Base-by-base conservation (phyloP, 2,888 invertebrate species). In the Coenonympha arcania region DNA sequence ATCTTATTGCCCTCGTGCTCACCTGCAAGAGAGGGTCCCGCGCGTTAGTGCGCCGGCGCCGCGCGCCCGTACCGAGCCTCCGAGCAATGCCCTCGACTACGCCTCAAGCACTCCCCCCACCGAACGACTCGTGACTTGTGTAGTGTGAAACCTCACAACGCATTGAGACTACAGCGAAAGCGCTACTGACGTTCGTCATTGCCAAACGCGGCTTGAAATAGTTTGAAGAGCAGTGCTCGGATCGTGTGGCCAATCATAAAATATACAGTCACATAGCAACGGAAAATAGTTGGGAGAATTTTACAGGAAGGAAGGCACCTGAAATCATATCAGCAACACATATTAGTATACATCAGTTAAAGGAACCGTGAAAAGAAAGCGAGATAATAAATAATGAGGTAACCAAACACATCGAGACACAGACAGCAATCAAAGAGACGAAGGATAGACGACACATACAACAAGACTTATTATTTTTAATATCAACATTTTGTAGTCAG, bases 1-100 rank as follows among this genome's bases (percentile, higher is more conserved):
- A 95, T 90, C 89, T 92, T 92, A 89, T 92, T 90, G 77, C 90
- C 89, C 87, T 90, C 89, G 84, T 90, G 89, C 82, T 89, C 89
- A 88, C 90, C 93, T 93, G 92, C 70, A 86, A 86, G 81, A 83
- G 79, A 84, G 76, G 82, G 79, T 80, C 84, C 79, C 81, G 79
- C 79, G 79, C 75, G 82, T 85, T 83, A 83, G 73, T 70, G 79
- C 81, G 80, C 82, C 80, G 82, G 79, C 81, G 81, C 76, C 81
- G 79, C 71, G 76, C 78, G 68, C 68, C 59, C 55, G 50, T 48
- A 60, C 62, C 66, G 58, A 65, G 71, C 68, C 69, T 69, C 79
- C 82, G 81, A 80, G 76, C 82, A 84, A 63, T 80, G 79, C 83
- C 67, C 56, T 52, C 51, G 48, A 46, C 26, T 44, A 4, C 9